phyloP scores from a whole-genome alignment of 2,888 invertebrate genomes.

The Tetrapedia diversipes region DNA sequence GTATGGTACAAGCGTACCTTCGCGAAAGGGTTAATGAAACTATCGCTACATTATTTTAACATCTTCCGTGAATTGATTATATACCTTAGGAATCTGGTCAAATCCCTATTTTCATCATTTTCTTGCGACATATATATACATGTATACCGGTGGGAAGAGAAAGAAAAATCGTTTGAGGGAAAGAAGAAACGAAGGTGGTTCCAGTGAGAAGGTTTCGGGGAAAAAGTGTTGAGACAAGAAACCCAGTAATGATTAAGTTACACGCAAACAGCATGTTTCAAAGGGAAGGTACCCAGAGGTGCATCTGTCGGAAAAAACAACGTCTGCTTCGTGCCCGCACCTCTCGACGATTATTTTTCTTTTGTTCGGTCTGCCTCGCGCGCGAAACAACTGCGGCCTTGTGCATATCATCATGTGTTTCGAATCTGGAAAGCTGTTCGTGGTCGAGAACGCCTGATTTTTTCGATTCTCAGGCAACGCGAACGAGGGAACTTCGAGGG shows the following conservation, averaged over 20 bases:
- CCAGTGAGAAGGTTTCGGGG: conserved; percentile 62
- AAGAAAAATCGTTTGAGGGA: conserved; percentile 25
- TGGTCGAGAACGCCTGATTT: too few relatives aligned
- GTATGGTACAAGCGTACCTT: too few relatives aligned
- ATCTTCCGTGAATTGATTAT: too few relatives aligned
- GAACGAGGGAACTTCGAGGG: background rate
- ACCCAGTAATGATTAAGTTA: conserved; percentile 62
- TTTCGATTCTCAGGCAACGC: too few relatives aligned
- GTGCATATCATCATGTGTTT: too few relatives aligned
- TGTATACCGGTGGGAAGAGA: conserved; percentile 19
- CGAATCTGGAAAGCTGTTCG: too few relatives aligned
- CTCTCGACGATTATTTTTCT: conserved; percentile 64
- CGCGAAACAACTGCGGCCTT: too few relatives aligned
- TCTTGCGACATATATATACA: too few relatives aligned
- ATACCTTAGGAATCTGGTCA: too few relatives aligned
- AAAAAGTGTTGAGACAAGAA: conserved; percentile 69
- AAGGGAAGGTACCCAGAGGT: conserved; percentile 79
- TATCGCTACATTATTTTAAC: too few relatives aligned
- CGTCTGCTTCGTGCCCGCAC: conserved; percentile 60
- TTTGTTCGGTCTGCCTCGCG: background rate
- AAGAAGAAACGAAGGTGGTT: conserved; percentile 33
- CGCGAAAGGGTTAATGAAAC: too few relatives aligned
- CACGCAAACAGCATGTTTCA: conserved; percentile 64
- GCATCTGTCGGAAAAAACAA: conserved; percentile 78
- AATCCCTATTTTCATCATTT: too few relatives aligned